A percentile compares a stretch with the other conserved stretches of the same genome.
Conservation (phyloP, 2,113 vertebrate species). For the Alethe castanea region DNA sequence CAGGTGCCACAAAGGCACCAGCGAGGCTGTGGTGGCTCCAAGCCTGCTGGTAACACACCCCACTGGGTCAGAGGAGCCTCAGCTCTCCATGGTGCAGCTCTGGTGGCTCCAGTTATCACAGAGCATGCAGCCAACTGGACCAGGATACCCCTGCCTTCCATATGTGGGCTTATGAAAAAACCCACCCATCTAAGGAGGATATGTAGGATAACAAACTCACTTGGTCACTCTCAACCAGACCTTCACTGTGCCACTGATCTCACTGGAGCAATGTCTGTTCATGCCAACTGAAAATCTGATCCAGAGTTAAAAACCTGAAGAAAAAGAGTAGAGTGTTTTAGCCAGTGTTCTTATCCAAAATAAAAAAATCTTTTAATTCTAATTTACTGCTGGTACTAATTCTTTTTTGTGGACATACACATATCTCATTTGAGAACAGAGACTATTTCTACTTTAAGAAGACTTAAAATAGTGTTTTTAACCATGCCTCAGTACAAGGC, state of each 20-base stretch:
- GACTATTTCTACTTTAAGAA: background rate
- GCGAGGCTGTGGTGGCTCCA: background rate
- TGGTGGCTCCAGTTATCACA: background rate
- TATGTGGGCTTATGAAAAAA: background rate
- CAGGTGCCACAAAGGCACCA: background rate
- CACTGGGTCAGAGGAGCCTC: background rate
- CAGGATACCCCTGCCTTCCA: background rate
- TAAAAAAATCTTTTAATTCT: background rate
- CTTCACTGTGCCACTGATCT: background rate
- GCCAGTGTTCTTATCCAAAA: background rate
- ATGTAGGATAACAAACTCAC: background rate
- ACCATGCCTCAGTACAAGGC: background rate
- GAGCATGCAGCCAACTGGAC: background rate
- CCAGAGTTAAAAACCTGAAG: background rate
- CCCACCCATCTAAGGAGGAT: background rate
- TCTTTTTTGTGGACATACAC: background rate
- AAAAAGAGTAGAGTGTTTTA: background rate
- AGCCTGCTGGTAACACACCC: background rate
- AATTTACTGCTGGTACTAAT: background rate
- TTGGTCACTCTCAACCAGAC: background rate
- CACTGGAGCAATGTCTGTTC: background rate
- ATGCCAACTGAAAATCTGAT: background rate
- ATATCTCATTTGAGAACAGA: background rate
- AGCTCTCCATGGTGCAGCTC: background rate
- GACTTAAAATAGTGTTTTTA: background rate